phyloP scores from a whole-genome alignment of 2,797 vertebrate species.

The Malacoraja senta region DNA sequence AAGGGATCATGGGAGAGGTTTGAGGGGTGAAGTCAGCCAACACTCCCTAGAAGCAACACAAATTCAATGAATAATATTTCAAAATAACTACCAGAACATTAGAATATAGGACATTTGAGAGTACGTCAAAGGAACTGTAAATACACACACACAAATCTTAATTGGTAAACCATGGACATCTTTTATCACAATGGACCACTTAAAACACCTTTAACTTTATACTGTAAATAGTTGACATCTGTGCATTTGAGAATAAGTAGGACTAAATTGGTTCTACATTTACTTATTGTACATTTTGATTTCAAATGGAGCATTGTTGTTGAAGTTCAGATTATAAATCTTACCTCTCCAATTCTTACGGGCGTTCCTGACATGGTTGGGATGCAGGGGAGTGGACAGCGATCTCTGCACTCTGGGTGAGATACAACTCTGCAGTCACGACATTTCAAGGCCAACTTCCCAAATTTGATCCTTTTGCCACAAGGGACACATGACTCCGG shows the following conservation, averaged over 20 bases:
- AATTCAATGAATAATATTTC: background rate
- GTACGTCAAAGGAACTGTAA: background rate
- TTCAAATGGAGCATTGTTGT: background rate
- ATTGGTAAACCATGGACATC: background rate
- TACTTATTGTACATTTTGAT: background rate
- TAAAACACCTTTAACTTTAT: background rate
- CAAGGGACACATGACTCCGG: slow-evolving; percentile 93
- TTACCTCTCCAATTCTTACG: slow-evolving; percentile 77
- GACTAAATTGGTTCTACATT: background rate
- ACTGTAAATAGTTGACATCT: background rate
- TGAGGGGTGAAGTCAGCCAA: slow-evolving; percentile 78
- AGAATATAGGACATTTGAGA: background rate
- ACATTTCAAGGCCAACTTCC: slow-evolving; percentile 86
- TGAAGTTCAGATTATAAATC: background rate
- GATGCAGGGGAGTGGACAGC: slow-evolving; percentile 89
- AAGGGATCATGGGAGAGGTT: slow-evolving; percentile 85
- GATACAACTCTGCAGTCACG: slow-evolving; percentile 83
- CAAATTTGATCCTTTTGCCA: slow-evolving; percentile 94
- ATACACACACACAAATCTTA: background rate
- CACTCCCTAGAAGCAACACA: slow-evolving; percentile 63
- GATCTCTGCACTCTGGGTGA: slow-evolving; percentile 86
- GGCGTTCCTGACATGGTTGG: slow-evolving; percentile 75
- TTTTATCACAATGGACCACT: background rate
- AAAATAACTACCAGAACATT: background rate
- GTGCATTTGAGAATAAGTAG: background rate